phyloP scores from a whole-genome alignment of 1,140 invertebrate genomes.

The Coelopa frigida region DNA sequence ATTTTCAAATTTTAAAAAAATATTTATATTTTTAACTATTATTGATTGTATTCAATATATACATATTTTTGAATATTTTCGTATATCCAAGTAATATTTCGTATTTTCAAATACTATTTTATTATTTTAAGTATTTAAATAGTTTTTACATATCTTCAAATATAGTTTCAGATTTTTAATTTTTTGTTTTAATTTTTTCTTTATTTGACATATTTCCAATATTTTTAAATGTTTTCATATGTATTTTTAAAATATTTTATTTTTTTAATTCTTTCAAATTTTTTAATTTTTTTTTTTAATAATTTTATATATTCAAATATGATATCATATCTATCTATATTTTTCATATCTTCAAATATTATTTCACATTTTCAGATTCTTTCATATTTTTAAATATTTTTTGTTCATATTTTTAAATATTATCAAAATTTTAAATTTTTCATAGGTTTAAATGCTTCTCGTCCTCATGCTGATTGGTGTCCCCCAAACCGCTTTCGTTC shows the following conservation, averaged over 20 bases:
- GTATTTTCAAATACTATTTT: too few species aligned
- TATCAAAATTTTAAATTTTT: background rate
- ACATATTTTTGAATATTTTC: too few species aligned
- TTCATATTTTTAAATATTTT: background rate
- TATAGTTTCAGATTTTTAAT: too few species aligned
- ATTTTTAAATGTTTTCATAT: background rate
- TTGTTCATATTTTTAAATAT: background rate
- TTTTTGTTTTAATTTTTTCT: too few species aligned
- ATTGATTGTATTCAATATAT: too few species aligned
- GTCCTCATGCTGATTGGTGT: conserved; percentile 3
- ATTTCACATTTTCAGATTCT: background rate
- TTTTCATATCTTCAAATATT: background rate
- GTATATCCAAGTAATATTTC: too few species aligned
- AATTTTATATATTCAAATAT: background rate
- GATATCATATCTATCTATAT: conserved; percentile 1
- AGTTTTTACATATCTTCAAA: too few species aligned
- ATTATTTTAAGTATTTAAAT: too few species aligned
- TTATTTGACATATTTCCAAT: background rate
- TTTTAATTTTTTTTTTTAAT: background rate
- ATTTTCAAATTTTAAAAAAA: too few species aligned
- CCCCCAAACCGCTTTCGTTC: background rate
- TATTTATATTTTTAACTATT: too few species aligned
- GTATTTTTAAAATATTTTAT: conserved; percentile 6
- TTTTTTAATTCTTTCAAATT: conserved; percentile 1
- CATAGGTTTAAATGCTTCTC: background rate